Evolutionary conservation across 2,113 vertebrate species (phyloP), one percentile per base, ranked within the genome.

Genomic region (Melanotaenia duboulayi): DNA sequence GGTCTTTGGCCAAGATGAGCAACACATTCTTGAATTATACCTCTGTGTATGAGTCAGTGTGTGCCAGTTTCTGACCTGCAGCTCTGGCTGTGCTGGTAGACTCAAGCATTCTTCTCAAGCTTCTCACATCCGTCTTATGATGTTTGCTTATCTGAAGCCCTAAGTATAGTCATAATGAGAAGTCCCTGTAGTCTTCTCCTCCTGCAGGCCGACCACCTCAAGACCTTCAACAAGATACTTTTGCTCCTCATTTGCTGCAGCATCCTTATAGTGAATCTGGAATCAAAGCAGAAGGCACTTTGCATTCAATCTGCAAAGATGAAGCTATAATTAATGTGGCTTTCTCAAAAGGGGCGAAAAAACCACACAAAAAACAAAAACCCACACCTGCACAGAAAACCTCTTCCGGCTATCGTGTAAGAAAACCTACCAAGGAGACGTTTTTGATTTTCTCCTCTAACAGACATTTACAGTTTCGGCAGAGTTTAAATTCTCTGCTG

Each of bases 291-390:
- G 74, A 81, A 65, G 76, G 74, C 71, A 73, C 51, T 70, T 74
- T 82, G 62, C 76, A 75, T 87, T 55, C 57, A 85, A 56, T 67
- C 59, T 37, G 59, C 60, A 49, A 55, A 48, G 49, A 71, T 25
- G n/a, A 46, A n/a, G 32, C 80, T 86, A 83, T 84, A 87, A 88
- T 89, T 90, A 89, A 59, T 73, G 6, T 19, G 20, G 44, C n/a
- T 56, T 55, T 46, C 24, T 77, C 59, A 57, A 42, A 63, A 71
- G 71, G 65, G 32, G 68, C 56, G 40, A 32, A 16, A 23, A 63
- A 60, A 1, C 2, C 13, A 14, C 40, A 54, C 49, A 80, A 39
- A 64, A 56, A 54, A 59, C 80, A 80, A n/a, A 50, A 22, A 48
- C 62, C 77, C 74, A 71, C 70, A 67, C 55, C 73, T 35, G 28